phyloP scores from a whole-genome alignment of 1,140 invertebrate genomes.

The Alviniconcha marisindica region DNA sequence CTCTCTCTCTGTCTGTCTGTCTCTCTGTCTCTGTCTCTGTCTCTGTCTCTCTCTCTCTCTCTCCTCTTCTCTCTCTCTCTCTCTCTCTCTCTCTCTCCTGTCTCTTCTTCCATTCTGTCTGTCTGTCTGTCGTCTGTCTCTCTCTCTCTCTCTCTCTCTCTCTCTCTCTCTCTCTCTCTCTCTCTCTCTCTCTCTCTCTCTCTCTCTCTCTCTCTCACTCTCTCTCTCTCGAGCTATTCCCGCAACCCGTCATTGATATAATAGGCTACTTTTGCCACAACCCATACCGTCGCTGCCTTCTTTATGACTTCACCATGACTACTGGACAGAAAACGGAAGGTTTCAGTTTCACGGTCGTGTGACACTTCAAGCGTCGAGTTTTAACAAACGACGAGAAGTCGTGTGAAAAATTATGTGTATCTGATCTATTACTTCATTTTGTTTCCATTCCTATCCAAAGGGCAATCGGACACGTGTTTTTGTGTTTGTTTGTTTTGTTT shows the following conservation, averaged over 20 bases:
- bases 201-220: slow-evolving; percentile 1
- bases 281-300: neutral
- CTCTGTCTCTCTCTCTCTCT: neutral
- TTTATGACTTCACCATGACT: neutral
- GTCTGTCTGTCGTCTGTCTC: neutral
- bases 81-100: too few species aligned
- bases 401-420: too few species aligned
- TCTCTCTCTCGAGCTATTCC: neutral
- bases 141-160: neutral
- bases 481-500: too few species aligned
- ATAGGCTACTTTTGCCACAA: neutral
- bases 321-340: too few species aligned
- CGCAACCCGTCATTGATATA: neutral
- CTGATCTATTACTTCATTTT: too few species aligned
- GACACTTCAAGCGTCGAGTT: too few species aligned
- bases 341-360: too few species aligned
- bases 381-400: too few species aligned
- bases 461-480: too few species aligned
- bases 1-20: neutral
- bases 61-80: neutral
- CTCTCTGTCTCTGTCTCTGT: too few species aligned
- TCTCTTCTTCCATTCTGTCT: neutral
- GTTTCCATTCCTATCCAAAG: too few species aligned
- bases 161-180: neutral
- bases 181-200: slow-evolving; percentile 1